Evolutionary conservation across 2,797 vertebrate species (phyloP).

Genomic region (Cichlasoma orientale): DNA sequence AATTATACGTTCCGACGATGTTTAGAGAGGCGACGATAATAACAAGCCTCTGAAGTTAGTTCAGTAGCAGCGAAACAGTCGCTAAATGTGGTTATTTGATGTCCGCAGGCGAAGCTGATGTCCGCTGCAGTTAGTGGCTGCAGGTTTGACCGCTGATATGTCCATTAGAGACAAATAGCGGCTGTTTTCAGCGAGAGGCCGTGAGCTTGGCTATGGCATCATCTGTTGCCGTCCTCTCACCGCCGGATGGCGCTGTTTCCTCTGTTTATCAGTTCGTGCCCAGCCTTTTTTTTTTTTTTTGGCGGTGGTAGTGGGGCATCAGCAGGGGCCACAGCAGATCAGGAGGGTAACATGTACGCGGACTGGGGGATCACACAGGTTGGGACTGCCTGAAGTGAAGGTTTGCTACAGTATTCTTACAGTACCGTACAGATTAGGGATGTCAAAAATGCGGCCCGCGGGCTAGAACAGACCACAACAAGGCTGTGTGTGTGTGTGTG

Average conservation of each 20-base stretch:
- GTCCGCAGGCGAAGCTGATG: neutral
- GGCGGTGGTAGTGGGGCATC: neutral
- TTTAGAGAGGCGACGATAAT: neutral
- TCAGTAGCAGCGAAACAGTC: neutral
- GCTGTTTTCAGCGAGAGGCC: slow-evolving; percentile 31
- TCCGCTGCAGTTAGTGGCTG: no score
- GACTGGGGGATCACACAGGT: no score
- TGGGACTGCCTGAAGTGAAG: neutral
- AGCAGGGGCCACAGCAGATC: neutral
- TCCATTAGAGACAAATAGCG: neutral
- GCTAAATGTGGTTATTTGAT: neutral
- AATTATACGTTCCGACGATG: neutral
- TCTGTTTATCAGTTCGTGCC: neutral
- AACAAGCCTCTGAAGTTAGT: neutral
- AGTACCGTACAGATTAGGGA: neutral
- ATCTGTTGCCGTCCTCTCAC: neutral
- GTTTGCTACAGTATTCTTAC: neutral
- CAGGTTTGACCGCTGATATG: neutral
- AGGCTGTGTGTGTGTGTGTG: neutral
- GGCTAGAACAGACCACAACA: neutral
- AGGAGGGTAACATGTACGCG: neutral
- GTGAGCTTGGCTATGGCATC: slow-evolving; percentile 4
- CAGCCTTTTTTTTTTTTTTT: no score
- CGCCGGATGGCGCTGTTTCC: slow-evolving; percentile 15
- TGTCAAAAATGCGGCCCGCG: no score